Evolutionary conservation across 1,140 invertebrate species (phyloP).

Genomic region (Galendromus occidentalis): DNA sequence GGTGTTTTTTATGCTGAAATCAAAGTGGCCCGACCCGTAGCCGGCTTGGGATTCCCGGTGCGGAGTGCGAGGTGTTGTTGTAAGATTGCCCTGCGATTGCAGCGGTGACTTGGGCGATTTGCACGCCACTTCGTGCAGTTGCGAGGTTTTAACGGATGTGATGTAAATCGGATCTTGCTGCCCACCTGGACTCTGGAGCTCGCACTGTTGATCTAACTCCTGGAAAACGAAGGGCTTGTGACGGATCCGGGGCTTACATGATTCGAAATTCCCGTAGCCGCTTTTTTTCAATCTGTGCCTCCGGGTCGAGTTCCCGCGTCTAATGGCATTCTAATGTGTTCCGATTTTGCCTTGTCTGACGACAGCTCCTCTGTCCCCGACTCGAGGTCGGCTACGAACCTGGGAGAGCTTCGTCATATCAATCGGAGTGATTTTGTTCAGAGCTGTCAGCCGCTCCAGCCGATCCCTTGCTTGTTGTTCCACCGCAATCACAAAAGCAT

Average conservation of each 20-base stretch:
- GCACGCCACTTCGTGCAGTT: slow-evolving; percentile 9
- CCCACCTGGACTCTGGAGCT: slow-evolving; percentile 9
- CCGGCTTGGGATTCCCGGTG: neutral
- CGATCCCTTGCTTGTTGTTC: slow-evolving; percentile 73
- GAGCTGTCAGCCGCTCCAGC: slow-evolving; percentile 64
- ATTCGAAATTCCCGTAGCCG: no score
- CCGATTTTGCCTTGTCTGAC: no score
- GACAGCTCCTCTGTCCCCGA: no score
- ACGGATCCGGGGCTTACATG: no score
- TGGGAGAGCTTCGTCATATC: slow-evolving; percentile 84
- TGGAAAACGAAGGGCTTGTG: neutral
- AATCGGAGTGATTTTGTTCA: slow-evolving; percentile 73
- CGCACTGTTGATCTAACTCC: slow-evolving; percentile 6
- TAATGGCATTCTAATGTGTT: no score
- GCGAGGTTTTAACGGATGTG: slow-evolving; percentile 5
- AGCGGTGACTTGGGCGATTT: neutral
- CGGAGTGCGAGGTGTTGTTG: neutral
- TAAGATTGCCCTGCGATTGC: neutral
- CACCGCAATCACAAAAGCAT: slow-evolving; percentile 91
- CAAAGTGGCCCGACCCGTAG: no score
- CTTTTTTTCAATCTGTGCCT: no score
- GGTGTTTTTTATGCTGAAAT: no score
- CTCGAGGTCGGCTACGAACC: slow-evolving; percentile 23
- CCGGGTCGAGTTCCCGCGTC: no score
- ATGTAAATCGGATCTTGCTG: slow-evolving; percentile 9